Base-by-base conservation (phyloP, 2,888 invertebrate species). In the Andrena minutula region DNA sequence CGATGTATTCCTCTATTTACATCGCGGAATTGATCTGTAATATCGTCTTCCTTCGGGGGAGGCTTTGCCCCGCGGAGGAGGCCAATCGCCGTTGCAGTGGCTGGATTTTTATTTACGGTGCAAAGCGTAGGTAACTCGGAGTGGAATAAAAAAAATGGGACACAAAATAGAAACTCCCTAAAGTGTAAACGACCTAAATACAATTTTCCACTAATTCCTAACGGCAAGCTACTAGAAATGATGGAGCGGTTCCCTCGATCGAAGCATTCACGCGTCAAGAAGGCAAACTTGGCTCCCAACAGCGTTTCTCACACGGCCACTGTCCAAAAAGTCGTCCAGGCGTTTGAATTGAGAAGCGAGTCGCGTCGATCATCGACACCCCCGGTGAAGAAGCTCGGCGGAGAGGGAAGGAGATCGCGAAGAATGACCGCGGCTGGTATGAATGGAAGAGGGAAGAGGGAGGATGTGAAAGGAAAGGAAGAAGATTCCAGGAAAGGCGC, bases 371-470 rank as follows among this genome's bases (percentile, higher is more conserved):
- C 41, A 47, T 74, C 68, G 53, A 12, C 10, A 16, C n/a, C 3
- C 26, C 53, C n/a, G 7, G 26, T 8, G 51, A 47, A 71, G 8
- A 23, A 26, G 0, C 16, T 8, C 2, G 10, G 4, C 20, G 30
- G 47, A 26, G n/a, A 32, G 41, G 51, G 60, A 49, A 35, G 49
- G 23, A 49, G 49, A 56, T 30, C 58, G 26, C 53, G 53, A 77
- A 32, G 64, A 64, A 79, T 26, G 78, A 65, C 28, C 35, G 12
- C 0, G 0, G 35, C 56, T 12, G n/a, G 47, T n/a, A 23, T 80
- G 80, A 84, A 84, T 64, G 66, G 72, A 53, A 63, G 35, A 69
- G 65, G 68, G 61, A 66, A 75, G 61, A 73, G 69, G 76, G 61
- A 69, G 32, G 6, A 10, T 8, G 32, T 28, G 12, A 32, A 26